Evolutionary conservation across 2,113 vertebrate species (phyloP).

Genomic region (Vombatus ursinus): DNA sequence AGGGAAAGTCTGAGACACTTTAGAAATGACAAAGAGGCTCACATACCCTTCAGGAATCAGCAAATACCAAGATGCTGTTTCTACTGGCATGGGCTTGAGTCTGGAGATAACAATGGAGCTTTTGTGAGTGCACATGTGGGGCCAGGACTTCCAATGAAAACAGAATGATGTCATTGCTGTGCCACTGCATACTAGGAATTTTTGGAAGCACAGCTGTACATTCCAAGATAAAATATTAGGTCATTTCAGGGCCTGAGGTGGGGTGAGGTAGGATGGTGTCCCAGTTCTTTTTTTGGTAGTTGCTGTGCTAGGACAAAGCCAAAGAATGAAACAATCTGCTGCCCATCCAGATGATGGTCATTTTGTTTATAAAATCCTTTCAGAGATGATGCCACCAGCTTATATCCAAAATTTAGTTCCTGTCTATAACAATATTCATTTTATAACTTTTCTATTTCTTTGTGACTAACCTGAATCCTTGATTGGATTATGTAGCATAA

Average conservation of each 20-base stretch:
- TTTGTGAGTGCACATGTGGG: constrained; percentile 42
- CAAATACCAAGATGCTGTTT: constrained; percentile 21
- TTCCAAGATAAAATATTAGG: constrained; percentile 79
- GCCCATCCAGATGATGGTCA: background rate
- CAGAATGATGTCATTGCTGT: constrained; percentile 64
- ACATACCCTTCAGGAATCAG: background rate
- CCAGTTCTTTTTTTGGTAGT: background rate
- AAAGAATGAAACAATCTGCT: background rate
- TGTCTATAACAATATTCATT: background rate
- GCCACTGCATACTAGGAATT: constrained; percentile 68
- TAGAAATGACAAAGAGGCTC: constrained; percentile 25
- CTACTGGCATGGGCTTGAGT: background rate
- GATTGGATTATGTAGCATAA: background rate
- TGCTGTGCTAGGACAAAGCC: constrained; percentile 2
- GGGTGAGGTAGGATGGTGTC: constrained; percentile 10
- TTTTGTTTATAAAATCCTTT: constrained; percentile 12
- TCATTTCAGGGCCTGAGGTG: constrained; percentile 70
- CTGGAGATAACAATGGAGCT: constrained; percentile 32
- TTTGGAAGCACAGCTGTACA: constrained; percentile 69
- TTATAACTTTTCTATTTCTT: background rate
- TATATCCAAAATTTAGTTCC: background rate
- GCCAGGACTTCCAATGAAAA: constrained; percentile 54
- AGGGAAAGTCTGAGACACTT: background rate
- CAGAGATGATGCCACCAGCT: background rate
- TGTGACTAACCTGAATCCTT: background rate